phyloP scores from a whole-genome alignment of 2,888 invertebrate genomes.

The Leptinotarsa rubiginosa region DNA sequence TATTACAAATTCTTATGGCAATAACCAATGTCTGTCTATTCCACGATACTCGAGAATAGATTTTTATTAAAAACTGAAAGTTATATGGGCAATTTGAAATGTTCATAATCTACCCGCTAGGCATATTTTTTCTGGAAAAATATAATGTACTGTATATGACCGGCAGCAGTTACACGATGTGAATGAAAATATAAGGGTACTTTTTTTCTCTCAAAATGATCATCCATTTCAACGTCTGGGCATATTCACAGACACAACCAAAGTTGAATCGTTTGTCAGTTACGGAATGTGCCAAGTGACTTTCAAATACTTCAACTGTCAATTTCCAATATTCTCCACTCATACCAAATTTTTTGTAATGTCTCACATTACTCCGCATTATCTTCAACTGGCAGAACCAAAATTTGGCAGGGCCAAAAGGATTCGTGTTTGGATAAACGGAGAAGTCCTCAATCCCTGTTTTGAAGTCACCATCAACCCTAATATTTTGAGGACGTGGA shows the following conservation, averaged over 20 bases:
- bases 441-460: constrained; percentile 31
- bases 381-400: constrained; percentile 33
- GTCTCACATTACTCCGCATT: background rate
- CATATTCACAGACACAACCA: background rate
- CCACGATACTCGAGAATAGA: no score
- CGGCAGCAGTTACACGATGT: no score
- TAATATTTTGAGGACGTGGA: constrained; percentile 42
- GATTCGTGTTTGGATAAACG: constrained; percentile 41
- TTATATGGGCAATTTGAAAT: no score
- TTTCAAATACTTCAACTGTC: no score
- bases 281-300: background rate
- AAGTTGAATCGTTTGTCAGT: background rate
- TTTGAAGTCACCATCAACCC: constrained; percentile 39
- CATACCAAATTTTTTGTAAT: constrained; percentile 1
- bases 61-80: no score
- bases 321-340: background rate
- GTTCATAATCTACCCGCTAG: no score
- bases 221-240: background rate
- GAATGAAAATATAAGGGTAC: no score
- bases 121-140: no score
- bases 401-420: constrained; percentile 38
- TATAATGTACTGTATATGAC: no score
- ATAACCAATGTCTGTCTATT: no score
- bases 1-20: no score
- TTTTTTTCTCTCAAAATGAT: background rate